Evolutionary conservation across 2,888 invertebrate genomes (phyloP), one percentile per base, ranked within the genome.

Genomic region (Seira musarum): DNA sequence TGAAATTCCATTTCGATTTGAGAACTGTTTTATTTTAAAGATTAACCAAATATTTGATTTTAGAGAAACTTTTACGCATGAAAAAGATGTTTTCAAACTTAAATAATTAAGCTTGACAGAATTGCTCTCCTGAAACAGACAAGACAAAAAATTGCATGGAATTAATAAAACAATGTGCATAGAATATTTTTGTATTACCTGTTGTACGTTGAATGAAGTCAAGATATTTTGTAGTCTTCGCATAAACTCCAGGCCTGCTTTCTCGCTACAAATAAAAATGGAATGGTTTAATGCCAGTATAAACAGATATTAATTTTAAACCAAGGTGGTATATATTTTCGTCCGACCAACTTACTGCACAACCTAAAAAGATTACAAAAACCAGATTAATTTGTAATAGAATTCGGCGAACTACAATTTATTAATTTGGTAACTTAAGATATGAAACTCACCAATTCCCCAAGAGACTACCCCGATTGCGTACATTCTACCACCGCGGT

Each of bases 381-480:
- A 35, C 8, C 25, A 69, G 13, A 13, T 40, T 6, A 46, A 65
- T 25, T 57, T 2, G 17, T 1, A 57, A 57, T 67, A 49, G 17
- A n/a, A 25, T 15, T 6, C 22, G 15, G 24, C 61, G 5, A 22
- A 46, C 64, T 35, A 49, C 63, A 72, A n/a, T n/a, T n/a, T n/a
- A n/a, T n/a, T n/a, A n/a, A n/a, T n/a, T n/a, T n/a, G n/a, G n/a
- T n/a, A n/a, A n/a, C n/a, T n/a, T n/a, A n/a, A n/a, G n/a, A n/a
- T n/a, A n/a, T n/a, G n/a, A n/a, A 15, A 19, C 15, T 8, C 24
- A 73, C 49, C 53, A 3, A 49, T 65, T 65, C 64, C 65, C 79
- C 80, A 85, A 17, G 81, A 82, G 3, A 83, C 83, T 25, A 85
- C 73, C 6, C 84, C 86, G 40, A 86, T 71, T n/a, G 79, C 74